Base-by-base conservation (phyloP, 2,797 vertebrate genomes). In the Rhabdophis nuchalis region DNA sequence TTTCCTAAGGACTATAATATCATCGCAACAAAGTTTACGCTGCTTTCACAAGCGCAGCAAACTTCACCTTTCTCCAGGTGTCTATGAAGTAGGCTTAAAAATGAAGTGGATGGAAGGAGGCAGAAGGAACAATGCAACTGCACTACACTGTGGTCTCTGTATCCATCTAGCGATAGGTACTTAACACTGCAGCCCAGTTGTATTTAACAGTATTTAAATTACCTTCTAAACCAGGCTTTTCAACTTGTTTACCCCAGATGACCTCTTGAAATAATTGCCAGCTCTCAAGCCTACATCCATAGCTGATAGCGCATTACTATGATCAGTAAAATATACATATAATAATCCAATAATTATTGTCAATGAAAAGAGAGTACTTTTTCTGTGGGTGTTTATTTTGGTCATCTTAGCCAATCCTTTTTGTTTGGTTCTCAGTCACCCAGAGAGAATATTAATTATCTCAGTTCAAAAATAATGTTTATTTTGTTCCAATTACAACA, bases 111-210 rank as follows among this genome's bases (percentile, higher is more conserved):
- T 11, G 20, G 20, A 25, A 46, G 72, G 4, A 25, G 1, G 36
- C 36, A 46, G 36, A 46, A 14, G 13, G 18, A 2, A 60, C 9
- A 3, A n/a, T 56, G 18, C 46, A 89, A 54, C 27, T 52, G 1
- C 13, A 50, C 89, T 88, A 95, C 95, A 91, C 0, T 60, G 23
- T 0, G 95, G 96, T 96, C 96, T 97, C n/a, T 96, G 96, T 95
- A 94, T 96, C 96, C 96, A 96, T 94, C 96, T 97, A 97, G 96
- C 93, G 96, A 94, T 92, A 95, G 86, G 57, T 91, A 68, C 91
- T 93, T 94, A 95, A 95, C 95, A 97, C 92, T 97, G 93, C 96
- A 97, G 57, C 85, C 53, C 50, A 18, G 82, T 92, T 94, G 89
- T 54, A 41, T 60, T 93, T 13, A 72, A 57, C 88, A 4, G 2